Conservation (phyloP, 2,113 vertebrate genomes). For the Dromas ardeola region DNA sequence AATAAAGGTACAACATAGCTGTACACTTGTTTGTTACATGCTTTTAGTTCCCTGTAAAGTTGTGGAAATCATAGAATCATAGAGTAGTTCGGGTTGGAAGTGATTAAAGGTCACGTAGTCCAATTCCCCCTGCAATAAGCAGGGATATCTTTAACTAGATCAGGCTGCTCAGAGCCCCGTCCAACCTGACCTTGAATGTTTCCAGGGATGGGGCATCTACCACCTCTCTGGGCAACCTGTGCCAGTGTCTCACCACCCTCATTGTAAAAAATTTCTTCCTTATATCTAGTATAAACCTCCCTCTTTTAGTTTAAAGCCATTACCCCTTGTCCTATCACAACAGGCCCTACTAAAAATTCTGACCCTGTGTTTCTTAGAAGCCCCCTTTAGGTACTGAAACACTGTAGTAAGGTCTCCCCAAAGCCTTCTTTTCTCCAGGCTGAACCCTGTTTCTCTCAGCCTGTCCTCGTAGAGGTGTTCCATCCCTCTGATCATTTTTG, state of each 20-base stretch:
- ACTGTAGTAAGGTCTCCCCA: too few species aligned
- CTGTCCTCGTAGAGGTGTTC: not conserved
- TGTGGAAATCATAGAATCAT: not conserved
- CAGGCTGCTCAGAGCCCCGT: rapidly evolving
- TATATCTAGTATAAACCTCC: not conserved
- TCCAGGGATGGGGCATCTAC: not conserved
- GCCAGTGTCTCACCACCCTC: not conserved
- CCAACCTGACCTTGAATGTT: not conserved
- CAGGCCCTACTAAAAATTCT: not conserved
- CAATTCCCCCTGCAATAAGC: too few species aligned
- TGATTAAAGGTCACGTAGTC: not conserved
- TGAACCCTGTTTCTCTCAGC: not conserved
- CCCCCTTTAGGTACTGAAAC: not conserved
- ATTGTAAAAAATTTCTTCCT: not conserved
- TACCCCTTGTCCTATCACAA: not conserved
- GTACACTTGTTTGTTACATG: not conserved
- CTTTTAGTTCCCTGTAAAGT: not conserved
- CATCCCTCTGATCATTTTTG: not conserved
- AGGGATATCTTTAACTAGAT: not conserved
- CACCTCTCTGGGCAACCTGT: not conserved
- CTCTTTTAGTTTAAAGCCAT: not conserved
- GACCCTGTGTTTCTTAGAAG: not conserved
- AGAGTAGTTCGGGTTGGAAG: not conserved
- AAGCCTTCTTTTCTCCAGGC: not conserved
- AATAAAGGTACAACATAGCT: not conserved